phyloP scores from a whole-genome alignment of 2,113 vertebrate genomes.

The Prunella fulvescens region DNA sequence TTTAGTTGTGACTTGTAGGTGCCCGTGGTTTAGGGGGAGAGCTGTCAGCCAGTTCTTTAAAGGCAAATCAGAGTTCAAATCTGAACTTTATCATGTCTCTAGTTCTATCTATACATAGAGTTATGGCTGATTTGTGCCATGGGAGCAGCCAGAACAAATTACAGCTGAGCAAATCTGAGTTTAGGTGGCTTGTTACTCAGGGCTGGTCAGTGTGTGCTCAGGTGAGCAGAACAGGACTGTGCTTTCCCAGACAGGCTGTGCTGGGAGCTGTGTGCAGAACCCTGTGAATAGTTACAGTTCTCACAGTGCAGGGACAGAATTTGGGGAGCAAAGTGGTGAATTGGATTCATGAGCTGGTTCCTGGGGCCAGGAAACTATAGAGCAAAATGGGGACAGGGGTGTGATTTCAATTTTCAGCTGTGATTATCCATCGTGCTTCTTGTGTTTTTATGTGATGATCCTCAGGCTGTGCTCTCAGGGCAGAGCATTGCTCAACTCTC shows the following conservation, averaged over 20 bases:
- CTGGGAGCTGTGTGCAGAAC: background rate
- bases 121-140: background rate
- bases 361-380: background rate
- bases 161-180: background rate
- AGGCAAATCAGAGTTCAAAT: background rate
- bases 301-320: background rate
- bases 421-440: background rate
- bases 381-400: background rate
- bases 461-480: background rate
- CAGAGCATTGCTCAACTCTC: background rate
- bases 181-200: background rate
- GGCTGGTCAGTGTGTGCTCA: background rate
- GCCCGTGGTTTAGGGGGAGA: background rate
- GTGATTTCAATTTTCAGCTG: background rate
- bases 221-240: background rate
- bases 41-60: background rate
- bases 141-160: background rate
- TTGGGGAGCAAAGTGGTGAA: background rate
- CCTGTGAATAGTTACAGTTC: background rate
- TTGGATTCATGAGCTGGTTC: background rate
- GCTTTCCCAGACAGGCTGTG: background rate
- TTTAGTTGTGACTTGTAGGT: background rate
- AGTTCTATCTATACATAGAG: background rate
- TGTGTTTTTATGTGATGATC: background rate
- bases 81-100: background rate